phyloP scores from a whole-genome alignment of 2,113 vertebrate species.

The Pygoscelis antarcticus region DNA sequence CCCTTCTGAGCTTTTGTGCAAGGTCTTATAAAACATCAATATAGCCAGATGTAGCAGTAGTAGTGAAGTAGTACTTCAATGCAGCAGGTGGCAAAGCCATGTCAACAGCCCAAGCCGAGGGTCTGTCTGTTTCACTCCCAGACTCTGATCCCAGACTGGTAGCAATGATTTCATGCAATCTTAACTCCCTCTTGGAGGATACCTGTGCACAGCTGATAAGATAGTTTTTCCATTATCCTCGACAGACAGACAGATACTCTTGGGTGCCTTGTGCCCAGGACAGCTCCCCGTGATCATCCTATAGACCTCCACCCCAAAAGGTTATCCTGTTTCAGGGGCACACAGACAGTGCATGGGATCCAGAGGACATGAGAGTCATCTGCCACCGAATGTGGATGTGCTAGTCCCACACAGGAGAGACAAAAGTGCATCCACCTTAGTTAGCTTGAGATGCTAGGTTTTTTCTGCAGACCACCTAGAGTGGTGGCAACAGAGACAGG shows the following conservation, averaged over 20 bases:
- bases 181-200: neutral
- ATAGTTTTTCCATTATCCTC: neutral
- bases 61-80: neutral
- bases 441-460: neutral
- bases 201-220: neutral
- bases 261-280: neutral
- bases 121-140: neutral
- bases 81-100: neutral
- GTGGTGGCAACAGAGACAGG: fast-evolving
- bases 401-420: neutral
- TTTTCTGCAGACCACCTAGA: neutral
- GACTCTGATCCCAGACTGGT: neutral
- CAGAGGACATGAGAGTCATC: neutral
- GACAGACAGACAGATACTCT: neutral
- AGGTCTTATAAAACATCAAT: neutral
- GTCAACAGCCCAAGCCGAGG: neutral
- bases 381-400: neutral
- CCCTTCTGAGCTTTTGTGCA: neutral
- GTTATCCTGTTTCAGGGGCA: neutral
- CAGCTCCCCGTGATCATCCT: neutral
- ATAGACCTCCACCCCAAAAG: neutral
- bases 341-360: neutral
- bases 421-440: neutral
- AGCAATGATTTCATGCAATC: neutral
- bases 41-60: neutral